These are phyloP conservation scores for Mesocentrotus franciscanus DNA, from an alignment of 53 echinoderm and acorn worm genomes.

Conservation along the genomic window DNA sequence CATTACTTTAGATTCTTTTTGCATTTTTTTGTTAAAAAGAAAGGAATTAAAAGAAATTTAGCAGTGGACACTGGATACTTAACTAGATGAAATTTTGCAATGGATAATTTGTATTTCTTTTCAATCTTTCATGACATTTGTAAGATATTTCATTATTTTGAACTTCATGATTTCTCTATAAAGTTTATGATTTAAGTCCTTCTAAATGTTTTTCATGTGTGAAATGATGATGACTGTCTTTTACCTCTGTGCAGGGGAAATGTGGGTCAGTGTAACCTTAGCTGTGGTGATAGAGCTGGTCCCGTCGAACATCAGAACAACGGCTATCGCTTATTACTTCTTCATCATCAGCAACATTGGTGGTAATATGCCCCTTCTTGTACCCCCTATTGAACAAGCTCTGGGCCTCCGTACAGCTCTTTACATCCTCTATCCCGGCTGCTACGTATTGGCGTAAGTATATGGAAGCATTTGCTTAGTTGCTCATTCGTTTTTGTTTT, in stretches of 20 bases:
- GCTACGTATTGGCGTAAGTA: conserved; percentile 81
- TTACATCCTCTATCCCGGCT: conserved; percentile 80
- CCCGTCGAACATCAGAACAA: conserved; percentile 72
- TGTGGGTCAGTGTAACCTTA: conserved; percentile 88
- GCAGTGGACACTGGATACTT: too few species aligned
- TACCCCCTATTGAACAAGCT: conserved; percentile 65
- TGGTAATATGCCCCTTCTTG: conserved; percentile 81
- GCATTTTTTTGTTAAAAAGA: too few species aligned
- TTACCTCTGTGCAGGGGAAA: conserved; percentile 71
- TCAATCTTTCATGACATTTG: too few species aligned
- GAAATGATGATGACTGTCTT: not conserved
- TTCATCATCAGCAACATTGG: conserved; percentile 91
- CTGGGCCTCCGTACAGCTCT: conserved; percentile 66
- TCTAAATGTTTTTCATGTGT: too few species aligned
- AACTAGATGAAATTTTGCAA: too few species aligned
- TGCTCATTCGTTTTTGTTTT: not conserved
- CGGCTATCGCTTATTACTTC: conserved; percentile 83
- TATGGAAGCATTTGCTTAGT: not conserved
- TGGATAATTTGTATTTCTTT: too few species aligned
- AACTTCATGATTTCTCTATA: too few species aligned
- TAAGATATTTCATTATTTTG: too few species aligned
- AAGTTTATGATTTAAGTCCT: too few species aligned
- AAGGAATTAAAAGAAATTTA: too few species aligned
- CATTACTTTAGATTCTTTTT: too few species aligned
- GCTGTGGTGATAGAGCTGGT: conserved; percentile 85